Conservation (phyloP, 2,797 vertebrate genomes). For the Staurois parvus region DNA sequence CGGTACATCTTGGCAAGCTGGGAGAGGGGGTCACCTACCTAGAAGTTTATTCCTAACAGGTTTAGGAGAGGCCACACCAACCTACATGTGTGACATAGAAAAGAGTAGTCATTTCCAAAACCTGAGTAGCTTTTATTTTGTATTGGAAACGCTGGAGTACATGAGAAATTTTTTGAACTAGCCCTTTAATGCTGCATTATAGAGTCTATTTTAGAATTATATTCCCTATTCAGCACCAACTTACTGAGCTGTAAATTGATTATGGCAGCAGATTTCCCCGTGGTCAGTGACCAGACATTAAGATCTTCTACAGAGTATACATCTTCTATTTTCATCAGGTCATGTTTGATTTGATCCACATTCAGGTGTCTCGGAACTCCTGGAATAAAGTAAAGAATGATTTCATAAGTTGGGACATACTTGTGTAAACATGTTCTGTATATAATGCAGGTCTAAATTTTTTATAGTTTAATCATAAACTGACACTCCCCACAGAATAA, state of each 20-base stretch:
- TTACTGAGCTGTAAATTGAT: conserved; percentile 92
- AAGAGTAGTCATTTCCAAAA: too few species aligned
- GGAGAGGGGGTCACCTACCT: too few species aligned
- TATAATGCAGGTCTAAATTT: not conserved
- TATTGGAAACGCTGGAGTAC: too few species aligned
- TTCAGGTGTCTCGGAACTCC: conserved; percentile 92
- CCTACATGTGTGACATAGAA: too few species aligned
- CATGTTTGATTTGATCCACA: conserved; percentile 85
- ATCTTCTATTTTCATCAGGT: conserved; percentile 91
- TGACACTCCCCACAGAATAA: not conserved
- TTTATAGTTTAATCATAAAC: not conserved
- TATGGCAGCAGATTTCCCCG: conserved; percentile 89
- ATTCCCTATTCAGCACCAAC: conserved; percentile 52
- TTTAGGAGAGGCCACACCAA: too few species aligned
- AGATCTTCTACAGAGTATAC: conserved; percentile 92
- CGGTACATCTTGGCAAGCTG: too few species aligned
- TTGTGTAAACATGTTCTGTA: not conserved
- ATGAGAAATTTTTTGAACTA: not conserved
- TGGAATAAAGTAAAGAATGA: conserved; percentile 65
- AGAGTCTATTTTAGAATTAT: not conserved
- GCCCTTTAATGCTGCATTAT: not conserved
- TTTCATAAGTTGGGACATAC: not conserved
- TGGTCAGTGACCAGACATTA: conserved; percentile 94
- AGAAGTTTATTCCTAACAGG: too few species aligned
- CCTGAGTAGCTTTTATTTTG: too few species aligned